Evolutionary conservation across 2,113 vertebrate genomes (phyloP).

Genomic region (Dermatemys mawii): DNA sequence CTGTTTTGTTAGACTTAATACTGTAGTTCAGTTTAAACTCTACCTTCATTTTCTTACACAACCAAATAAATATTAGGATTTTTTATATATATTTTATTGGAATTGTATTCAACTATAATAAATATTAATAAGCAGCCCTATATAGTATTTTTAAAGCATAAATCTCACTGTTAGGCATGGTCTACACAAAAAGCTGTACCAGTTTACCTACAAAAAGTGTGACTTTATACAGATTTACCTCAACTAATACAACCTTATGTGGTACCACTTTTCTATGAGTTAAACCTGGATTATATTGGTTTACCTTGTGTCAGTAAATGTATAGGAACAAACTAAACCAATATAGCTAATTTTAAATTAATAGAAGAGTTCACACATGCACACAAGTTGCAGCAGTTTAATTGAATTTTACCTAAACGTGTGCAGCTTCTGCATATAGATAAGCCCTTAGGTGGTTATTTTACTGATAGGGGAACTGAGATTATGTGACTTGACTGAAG

Average conservation of each 20-base stretch:
- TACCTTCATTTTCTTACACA: slow-evolving; percentile 1
- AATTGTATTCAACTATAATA: background rate
- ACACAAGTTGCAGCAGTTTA: background rate
- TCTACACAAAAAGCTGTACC: background rate
- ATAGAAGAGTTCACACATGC: background rate
- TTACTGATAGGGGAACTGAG: rapidly evolving
- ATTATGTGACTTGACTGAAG: background rate
- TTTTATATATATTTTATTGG: background rate
- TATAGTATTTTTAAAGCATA: background rate
- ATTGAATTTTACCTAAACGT: background rate
- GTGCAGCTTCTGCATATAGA: background rate
- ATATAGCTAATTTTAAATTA: background rate
- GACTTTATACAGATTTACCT: background rate
- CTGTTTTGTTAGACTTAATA: slow-evolving; percentile 1
- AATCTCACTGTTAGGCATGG: background rate
- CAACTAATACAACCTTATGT: background rate
- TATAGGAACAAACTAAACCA: background rate
- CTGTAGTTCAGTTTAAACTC: slow-evolving; percentile 23
- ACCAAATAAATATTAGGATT: background rate
- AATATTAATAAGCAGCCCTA: background rate
- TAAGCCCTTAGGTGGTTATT: background rate
- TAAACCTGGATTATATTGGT: background rate
- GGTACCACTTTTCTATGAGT: background rate
- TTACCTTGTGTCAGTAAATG: background rate
- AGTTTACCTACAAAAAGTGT: background rate